These are phyloP conservation scores for Elmis aenea DNA, from an alignment of 2,888 invertebrate species.

Conservation along the genomic window DNA sequence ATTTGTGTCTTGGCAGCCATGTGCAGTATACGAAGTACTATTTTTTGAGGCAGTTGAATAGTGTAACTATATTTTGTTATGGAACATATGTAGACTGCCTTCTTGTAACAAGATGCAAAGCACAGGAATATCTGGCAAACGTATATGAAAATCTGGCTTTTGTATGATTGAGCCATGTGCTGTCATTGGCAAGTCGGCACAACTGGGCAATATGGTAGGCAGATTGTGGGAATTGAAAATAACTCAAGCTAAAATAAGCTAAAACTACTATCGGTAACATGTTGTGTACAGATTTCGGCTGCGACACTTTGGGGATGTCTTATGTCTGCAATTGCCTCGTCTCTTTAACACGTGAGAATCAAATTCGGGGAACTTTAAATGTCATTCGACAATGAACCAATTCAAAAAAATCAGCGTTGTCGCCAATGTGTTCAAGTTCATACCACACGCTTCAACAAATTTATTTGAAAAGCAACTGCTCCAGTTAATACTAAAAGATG, in stretches of 20 bases:
- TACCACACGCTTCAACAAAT: too few relatives aligned
- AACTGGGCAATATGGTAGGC: constrained; percentile 45
- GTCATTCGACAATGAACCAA: too few relatives aligned
- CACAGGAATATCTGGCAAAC: constrained; percentile 17
- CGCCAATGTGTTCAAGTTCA: too few relatives aligned
- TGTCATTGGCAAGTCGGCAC: constrained; percentile 34
- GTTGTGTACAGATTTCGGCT: constrained; percentile 41
- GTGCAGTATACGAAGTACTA: too few relatives aligned
- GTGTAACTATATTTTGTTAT: too few relatives aligned
- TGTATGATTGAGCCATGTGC: constrained; percentile 38
- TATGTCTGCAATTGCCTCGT: constrained; percentile 13
- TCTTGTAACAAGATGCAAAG: constrained; percentile 15
- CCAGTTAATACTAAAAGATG: too few relatives aligned
- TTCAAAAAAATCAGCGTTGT: too few relatives aligned
- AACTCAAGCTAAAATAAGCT: constrained; percentile 44
- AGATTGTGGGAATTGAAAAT: constrained; percentile 47
- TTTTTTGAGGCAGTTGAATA: too few relatives aligned
- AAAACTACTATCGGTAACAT: constrained; percentile 41
- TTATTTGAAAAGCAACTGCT: too few relatives aligned
- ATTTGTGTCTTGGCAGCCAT: too few relatives aligned
- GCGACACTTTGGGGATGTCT: constrained; percentile 20
- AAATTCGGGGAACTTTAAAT: constrained; percentile 1
- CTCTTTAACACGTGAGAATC: constrained; percentile 9
- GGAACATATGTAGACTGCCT: too few relatives aligned
- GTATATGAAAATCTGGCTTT: constrained; percentile 29